These are phyloP conservation scores for Lathronympha strigana DNA, from an alignment of 2,888 invertebrate genomes.

Conservation along the genomic window DNA sequence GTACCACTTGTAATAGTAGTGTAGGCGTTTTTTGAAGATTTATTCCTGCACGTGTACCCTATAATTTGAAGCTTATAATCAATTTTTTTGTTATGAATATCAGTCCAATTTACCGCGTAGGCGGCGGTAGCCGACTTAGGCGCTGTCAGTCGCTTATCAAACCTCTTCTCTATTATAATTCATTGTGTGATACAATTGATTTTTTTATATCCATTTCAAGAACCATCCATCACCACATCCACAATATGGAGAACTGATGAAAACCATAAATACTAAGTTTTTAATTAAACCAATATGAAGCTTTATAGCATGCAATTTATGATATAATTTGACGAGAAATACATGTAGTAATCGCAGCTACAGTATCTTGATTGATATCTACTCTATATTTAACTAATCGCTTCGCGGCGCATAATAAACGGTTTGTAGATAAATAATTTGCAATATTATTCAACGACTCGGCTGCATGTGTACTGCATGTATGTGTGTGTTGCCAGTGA, in stretches of 20 bases:
- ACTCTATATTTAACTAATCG: constrained; percentile 19
- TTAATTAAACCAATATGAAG: neutral
- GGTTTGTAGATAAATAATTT: constrained; percentile 28
- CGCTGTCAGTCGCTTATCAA: constrained; percentile 30
- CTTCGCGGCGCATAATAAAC: constrained; percentile 4
- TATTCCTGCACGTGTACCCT: constrained; percentile 15
- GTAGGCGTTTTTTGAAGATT: constrained; percentile 1
- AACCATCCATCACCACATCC: neutral
- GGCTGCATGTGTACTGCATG: neutral
- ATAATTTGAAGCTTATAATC: constrained; percentile 27
- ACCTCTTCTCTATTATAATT: constrained; percentile 26
- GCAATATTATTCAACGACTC: constrained; percentile 24
- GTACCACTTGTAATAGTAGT: neutral
- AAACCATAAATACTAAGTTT: too few species aligned
- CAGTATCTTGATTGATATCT: constrained; percentile 1
- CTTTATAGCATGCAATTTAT: neutral
- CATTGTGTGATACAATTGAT: constrained; percentile 24
- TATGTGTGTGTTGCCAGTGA: constrained; percentile 16
- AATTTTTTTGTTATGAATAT: constrained; percentile 32
- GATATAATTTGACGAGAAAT: neutral
- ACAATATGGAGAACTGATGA: too few species aligned
- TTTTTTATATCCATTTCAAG: constrained; percentile 3
- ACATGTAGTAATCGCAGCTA: neutral
- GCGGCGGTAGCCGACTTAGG: constrained; percentile 9
- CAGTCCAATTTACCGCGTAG: constrained; percentile 23